Base-by-base conservation (phyloP, 2,113 vertebrate genomes). In the Apaloderma vittatum region DNA sequence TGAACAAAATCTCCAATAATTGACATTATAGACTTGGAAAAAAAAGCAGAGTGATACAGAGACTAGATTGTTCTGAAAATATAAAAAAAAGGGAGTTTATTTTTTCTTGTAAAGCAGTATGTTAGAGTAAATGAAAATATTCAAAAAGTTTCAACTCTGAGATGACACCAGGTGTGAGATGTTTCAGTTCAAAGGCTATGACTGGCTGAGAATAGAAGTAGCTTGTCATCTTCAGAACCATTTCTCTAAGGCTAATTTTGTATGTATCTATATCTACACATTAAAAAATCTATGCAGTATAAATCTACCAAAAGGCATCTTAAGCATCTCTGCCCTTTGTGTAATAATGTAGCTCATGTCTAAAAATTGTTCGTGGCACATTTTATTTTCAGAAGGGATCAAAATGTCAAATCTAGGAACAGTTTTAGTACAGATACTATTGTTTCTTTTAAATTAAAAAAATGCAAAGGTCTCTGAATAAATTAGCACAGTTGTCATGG, bases 401-500 rank as follows among this genome's bases (percentile, higher is more conserved):
- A 85, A 88, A 90, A 93, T 80, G 74, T 91, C 78, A 93, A 75
- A 84, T 67, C 63, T 73, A 87, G 65, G 43, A 83, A 63, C 34
- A 93, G 52, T 87, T 96, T 93, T 94, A 87, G 55, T 74, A 87
- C 20, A 93, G 92, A 94, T 89, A 89, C 66, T 80, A 97, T 96
- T 94, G 89, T 97, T 79, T 94, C 36, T 88, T 71, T 91, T 83
- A 96, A 93, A 95, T 93, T 96, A 81, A 85, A 90, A 94, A 95
- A 96, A 93, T 87, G 65, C 68, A 95, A 96, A 96, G 92, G 94
- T 97, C 93, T 96, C 63, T 91, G 97, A 97, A 97, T 97, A 97
- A 97, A 98, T 98, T 97, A 96, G 79, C 86, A 92, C 71, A 24
- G 95, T 97, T 96, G n/a, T 93, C 85, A 95, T 97, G 85, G 97